phyloP scores from a whole-genome alignment of 2,888 invertebrate genomes.

The Orthosia cruda region DNA sequence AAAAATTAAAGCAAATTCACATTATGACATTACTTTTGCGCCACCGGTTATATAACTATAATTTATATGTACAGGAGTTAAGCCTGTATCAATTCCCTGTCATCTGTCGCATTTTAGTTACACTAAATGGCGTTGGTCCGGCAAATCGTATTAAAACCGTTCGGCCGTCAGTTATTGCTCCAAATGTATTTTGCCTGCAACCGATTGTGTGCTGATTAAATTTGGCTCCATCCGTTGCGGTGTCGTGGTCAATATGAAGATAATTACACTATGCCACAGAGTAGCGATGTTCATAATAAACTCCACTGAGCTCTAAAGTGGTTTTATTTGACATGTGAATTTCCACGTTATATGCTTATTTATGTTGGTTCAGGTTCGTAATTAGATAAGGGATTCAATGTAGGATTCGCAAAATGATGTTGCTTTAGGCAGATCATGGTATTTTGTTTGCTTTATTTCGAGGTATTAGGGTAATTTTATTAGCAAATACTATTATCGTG shows the following conservation, averaged over 20 bases:
- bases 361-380: conserved; percentile 62
- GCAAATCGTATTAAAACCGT: conserved; percentile 60
- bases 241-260: conserved; percentile 71
- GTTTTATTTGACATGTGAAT: conserved; percentile 73
- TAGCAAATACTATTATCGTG: conserved; percentile 31
- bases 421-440: conserved; percentile 61
- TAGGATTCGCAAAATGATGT: conserved; percentile 54
- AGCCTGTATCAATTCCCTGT: not conserved
- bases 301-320: conserved; percentile 47
- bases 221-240: conserved; percentile 66
- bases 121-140: conserved; percentile 38
- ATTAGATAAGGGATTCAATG: conserved; percentile 67
- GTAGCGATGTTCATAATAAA: conserved; percentile 57
- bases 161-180: conserved; percentile 50
- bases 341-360: conserved; percentile 64
- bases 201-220: conserved; percentile 72
- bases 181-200: conserved; percentile 63
- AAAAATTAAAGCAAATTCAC: too few species aligned
- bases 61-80: not conserved
- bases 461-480: conserved; percentile 29
- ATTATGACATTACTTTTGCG: too few species aligned
- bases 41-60: too few species aligned
- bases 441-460: conserved; percentile 29
- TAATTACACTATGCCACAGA: conserved; percentile 72
- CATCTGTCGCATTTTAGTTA: conserved; percentile 35